Conservation (phyloP, 1,140 invertebrate species). For the Pteromalus puparum region DNA sequence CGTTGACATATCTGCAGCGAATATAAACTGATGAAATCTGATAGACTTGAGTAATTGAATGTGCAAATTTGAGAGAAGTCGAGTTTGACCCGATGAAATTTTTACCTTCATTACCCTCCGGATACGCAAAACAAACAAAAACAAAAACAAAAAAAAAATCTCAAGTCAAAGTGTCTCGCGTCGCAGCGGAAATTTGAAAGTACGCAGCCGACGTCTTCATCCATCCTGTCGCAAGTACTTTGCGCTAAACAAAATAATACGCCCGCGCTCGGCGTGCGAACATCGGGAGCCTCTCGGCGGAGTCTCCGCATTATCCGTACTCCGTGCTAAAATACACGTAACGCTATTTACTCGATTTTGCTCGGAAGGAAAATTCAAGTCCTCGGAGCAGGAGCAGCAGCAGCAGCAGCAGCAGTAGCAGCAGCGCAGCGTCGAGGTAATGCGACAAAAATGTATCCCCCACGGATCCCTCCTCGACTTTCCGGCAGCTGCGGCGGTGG, state of each 20-base stretch:
- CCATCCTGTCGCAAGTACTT: neutral
- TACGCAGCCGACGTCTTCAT: too few species aligned
- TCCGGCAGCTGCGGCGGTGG: neutral
- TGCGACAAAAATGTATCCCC: conserved; percentile 35
- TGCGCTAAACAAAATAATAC: neutral
- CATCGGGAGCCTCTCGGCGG: neutral
- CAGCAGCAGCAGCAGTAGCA: neutral
- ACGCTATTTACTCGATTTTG: conserved; percentile 27
- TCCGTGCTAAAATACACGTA: conserved; percentile 24
- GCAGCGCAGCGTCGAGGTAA: conserved; percentile 9
- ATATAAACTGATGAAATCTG: too few species aligned
- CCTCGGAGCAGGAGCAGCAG: neutral
- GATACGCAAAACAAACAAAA: too few species aligned
- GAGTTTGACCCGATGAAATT: too few species aligned
- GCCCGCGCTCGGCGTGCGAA: neutral
- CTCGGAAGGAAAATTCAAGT: conserved; percentile 18
- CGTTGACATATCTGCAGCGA: too few species aligned
- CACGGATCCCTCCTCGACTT: conserved; percentile 6
- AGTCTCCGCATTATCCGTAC: conserved; percentile 9
- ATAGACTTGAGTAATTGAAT: too few species aligned
- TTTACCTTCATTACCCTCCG: too few species aligned
- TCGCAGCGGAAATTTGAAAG: too few species aligned
- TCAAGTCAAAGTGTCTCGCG: too few species aligned
- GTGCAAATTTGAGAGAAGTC: too few species aligned
- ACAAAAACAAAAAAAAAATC: neutral